phyloP scores from a whole-genome alignment of 92 coral and sea anemone genomes.

The Epizoanthus stellaris region DNA sequence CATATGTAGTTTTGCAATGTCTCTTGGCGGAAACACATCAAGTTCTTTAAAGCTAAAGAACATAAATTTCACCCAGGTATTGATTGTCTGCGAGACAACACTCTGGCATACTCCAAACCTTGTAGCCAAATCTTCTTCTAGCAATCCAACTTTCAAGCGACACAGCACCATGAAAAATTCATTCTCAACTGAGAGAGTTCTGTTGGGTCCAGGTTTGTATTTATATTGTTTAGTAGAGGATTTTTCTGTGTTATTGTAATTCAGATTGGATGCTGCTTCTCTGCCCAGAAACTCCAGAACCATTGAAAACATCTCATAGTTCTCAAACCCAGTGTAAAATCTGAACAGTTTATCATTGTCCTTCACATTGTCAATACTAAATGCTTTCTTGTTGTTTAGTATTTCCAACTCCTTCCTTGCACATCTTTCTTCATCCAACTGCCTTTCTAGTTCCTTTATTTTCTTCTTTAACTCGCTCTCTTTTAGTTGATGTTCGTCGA shows the following conservation, averaged over 20 bases:
- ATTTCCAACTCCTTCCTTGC: constrained; percentile 55
- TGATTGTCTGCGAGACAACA: constrained; percentile 33
- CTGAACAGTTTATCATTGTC: constrained; percentile 33
- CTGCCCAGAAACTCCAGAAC: constrained; percentile 1
- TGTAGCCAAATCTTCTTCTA: constrained; percentile 65
- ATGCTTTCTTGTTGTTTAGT: constrained; percentile 22
- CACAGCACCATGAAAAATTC: constrained; percentile 55
- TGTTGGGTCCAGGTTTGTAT: constrained; percentile 53
- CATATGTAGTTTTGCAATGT: constrained; percentile 58
- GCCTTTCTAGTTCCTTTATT: constrained; percentile 55
- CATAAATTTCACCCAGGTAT: constrained; percentile 59
- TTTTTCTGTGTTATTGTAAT: constrained; percentile 43
- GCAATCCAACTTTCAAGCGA: constrained; percentile 61
- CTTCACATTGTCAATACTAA: constrained; percentile 38
- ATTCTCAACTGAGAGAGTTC: constrained; percentile 52
- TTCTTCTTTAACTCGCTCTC: constrained; percentile 34
- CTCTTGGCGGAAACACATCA: constrained; percentile 58
- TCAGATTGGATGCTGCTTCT: constrained; percentile 54
- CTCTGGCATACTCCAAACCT: constrained; percentile 65
- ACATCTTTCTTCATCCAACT: constrained; percentile 40
- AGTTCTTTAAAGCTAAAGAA: constrained; percentile 59
- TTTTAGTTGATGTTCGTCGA: constrained; percentile 26
- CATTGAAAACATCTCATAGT: too few relatives aligned
- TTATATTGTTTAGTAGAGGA: constrained; percentile 9
- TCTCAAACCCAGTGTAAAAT: too few relatives aligned